Evolutionary conservation across 2,113 vertebrate genomes (phyloP).

Genomic region (Tetrax tetrax): DNA sequence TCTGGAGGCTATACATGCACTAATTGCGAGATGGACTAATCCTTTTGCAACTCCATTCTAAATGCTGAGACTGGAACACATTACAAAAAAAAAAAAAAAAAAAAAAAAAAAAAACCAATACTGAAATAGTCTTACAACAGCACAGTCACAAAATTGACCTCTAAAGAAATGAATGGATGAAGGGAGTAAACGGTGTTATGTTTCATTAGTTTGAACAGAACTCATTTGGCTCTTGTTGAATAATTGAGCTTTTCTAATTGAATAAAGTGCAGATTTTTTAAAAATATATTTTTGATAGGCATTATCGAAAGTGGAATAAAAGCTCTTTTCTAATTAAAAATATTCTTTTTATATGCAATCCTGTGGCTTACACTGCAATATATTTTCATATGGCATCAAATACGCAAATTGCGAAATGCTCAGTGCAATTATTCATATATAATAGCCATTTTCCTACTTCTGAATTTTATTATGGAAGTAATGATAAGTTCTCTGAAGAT

Average conservation of each 20-base stretch:
- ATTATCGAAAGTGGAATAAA: neutral
- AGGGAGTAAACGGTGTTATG: neutral
- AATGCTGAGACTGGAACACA: neutral
- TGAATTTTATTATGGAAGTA: conserved; percentile 24
- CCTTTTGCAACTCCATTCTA: neutral
- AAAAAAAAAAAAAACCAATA: neutral
- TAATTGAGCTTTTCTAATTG: conserved; percentile 50
- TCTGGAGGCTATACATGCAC: neutral
- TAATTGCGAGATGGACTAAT: conserved; percentile 22
- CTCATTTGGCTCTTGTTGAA: conserved; percentile 25
- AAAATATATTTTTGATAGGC: neutral
- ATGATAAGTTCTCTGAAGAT: neutral
- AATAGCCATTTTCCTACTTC: neutral
- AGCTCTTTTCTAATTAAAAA: conserved; percentile 37
- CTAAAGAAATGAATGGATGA: conserved; percentile 32
- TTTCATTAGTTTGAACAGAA: conserved; percentile 33
- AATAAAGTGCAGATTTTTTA: neutral
- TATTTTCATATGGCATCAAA: conserved; percentile 12
- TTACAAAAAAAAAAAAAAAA: neutral
- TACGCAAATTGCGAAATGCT: neutral
- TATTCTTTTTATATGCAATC: neutral
- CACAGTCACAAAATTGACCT: conserved; percentile 2
- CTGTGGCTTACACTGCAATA: neutral
- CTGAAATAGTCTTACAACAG: neutral
- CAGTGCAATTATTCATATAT: neutral